Evolutionary conservation across 2,113 vertebrate species (phyloP), one percentile per base, ranked within the genome.

Genomic region (Albula glossodonta): DNA sequence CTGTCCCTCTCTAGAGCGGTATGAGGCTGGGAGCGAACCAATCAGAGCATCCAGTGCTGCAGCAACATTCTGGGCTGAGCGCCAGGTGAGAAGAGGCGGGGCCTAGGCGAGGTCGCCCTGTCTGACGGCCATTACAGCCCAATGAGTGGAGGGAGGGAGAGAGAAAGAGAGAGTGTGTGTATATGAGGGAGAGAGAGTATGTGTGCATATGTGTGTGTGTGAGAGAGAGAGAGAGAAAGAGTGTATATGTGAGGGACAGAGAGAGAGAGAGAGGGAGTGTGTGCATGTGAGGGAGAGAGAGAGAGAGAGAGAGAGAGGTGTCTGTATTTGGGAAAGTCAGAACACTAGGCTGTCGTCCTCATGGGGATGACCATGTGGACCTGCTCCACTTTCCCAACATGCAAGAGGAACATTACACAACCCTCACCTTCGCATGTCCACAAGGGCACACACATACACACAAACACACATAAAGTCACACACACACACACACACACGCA

Each of bases 61-160:
- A 93, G 95, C 93, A 91, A 93, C 90, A 94, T 86, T 93, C 91
- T 93, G 95, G 96, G 96, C 96, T 91, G 88, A 15, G 87, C 92
- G 95, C 96, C 95, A 95, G 93, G 91, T 93, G 92, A 91, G 93
- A 92, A 66, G 74, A 77, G 50, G 84, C 48, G 70, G 85, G 80
- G 86, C 86, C 49, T n/a, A 66, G 17, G 41, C 78, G 93, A 96
- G 94, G 94, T 94, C 91, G 93, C 85, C 91, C 93, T 92, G 90
- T 93, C 93, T 94, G 94, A 91, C 88, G 88, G 92, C 93, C 93
- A 91, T 93, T 90, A 93, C 92, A 93, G 93, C 91, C 93, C 95
- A 89, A 91, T 88, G 89, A 94, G 90, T 91, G 91, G 90, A 92
- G 88, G 94, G 1, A 85, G 50, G 56, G 1, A 60, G 82, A 70